A percentile compares a stretch with the other conserved stretches of the same genome.
Conservation (phyloP, 2,113 vertebrate species). For the Pomatostomus ruficeps region DNA sequence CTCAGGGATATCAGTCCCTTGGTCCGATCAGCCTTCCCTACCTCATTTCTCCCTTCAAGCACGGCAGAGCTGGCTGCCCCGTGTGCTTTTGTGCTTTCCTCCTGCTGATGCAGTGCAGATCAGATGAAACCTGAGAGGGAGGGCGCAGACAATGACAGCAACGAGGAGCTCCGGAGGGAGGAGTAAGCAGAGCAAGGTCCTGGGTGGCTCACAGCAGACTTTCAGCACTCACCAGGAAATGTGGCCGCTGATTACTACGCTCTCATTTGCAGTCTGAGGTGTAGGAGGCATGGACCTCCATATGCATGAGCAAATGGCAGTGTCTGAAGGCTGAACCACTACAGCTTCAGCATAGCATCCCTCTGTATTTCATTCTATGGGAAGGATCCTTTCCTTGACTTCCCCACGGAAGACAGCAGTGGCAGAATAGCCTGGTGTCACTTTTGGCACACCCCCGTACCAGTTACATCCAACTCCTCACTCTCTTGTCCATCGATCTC, state of each 20-base stretch:
- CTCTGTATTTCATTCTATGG: neutral
- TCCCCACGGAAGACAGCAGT: fast-evolving
- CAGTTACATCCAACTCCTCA: neutral
- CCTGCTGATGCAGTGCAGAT: neutral
- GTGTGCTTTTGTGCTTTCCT: fast-evolving
- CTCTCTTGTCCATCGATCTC: fast-evolving
- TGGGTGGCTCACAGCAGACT: neutral
- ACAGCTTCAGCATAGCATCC: neutral
- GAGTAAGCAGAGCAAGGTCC: neutral
- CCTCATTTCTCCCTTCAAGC: neutral
- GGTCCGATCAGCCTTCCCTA: neutral
- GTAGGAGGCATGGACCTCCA: neutral
- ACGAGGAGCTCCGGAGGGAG: fast-evolving
- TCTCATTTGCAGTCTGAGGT: neutral
- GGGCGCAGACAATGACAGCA: fast-evolving
- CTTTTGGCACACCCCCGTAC: neutral
- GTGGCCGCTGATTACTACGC: neutral
- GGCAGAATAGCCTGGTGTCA: neutral
- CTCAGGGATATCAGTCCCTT: neutral
- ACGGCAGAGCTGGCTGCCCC: neutral
- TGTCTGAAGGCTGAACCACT: neutral
- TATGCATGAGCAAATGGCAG: neutral
- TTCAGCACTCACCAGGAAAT: fast-evolving
- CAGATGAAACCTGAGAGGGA: neutral
- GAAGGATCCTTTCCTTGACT: neutral